Conservation (phyloP, 2,797 vertebrate genomes). For the Arnoldichthys spilopterus region DNA sequence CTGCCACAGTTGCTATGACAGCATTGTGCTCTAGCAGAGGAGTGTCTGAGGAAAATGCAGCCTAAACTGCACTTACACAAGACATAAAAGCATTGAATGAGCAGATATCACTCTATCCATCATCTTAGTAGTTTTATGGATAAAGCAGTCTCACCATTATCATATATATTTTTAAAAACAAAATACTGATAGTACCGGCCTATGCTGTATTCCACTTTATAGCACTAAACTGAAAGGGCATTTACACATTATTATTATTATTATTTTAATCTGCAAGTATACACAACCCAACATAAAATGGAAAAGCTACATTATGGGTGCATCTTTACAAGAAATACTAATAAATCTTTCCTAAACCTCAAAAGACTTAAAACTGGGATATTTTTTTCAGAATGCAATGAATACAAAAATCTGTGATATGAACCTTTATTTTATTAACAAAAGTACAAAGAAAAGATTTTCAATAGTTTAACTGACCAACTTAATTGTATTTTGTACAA, state of each 20-base stretch:
- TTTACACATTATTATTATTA: background rate
- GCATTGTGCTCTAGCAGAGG: conserved; percentile 24
- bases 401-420: no score
- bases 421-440: no score
- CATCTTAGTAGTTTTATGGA: conserved; percentile 8
- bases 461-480: no score
- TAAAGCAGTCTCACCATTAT: conserved; percentile 15
- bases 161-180: conserved; percentile 1
- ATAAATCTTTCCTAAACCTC: no score
- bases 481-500: no score
- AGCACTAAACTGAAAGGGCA: conserved; percentile 22
- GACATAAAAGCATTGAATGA: conserved; percentile 31
- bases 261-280: no score
- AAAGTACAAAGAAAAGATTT: no score
- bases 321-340: no score
- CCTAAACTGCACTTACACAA: conserved; percentile 23
- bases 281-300: no score
- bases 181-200: background rate
- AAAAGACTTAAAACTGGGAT: no score
- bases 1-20: conserved; percentile 42
- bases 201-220: background rate
- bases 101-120: conserved; percentile 24
- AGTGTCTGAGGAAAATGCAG: conserved; percentile 5
- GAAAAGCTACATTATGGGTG: no score
- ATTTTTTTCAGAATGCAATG: no score